Evolutionary conservation across 2,888 invertebrate genomes (phyloP).

Genomic region (Tanaodytes sp.): DNA sequence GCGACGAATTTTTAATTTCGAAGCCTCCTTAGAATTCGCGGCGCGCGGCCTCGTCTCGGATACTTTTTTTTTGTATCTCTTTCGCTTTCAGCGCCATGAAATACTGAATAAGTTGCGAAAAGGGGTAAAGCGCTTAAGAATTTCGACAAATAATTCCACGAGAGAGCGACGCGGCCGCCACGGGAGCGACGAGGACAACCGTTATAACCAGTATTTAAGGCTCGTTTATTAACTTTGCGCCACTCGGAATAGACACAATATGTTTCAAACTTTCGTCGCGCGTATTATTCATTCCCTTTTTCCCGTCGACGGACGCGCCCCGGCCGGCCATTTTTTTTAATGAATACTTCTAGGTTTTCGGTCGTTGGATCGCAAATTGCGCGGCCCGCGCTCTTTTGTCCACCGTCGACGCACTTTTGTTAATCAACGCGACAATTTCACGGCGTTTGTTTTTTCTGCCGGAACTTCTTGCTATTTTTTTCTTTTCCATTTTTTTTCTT

Average conservation of each 20-base stretch:
- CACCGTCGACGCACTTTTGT: no score
- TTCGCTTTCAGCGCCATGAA: constrained; percentile 50
- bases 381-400: no score
- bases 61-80: constrained; percentile 55
- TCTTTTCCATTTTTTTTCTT: no score
- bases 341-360: no score
- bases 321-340: no score
- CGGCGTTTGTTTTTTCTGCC: constrained; percentile 3
- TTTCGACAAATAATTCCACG: constrained; percentile 52
- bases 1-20: constrained; percentile 56
- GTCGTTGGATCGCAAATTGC: no score
- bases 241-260: constrained; percentile 40
- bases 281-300: constrained; percentile 46
- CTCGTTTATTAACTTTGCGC: constrained; percentile 44
- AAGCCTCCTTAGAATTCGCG: constrained; percentile 55
- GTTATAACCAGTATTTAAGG: constrained; percentile 47
- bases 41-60: constrained; percentile 40
- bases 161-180: constrained; percentile 23
- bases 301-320: no score
- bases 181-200: no score
- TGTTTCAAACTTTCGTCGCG: constrained; percentile 38
- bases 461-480: constrained; percentile 1
- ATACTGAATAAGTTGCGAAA: constrained; percentile 52
- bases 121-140: constrained; percentile 52
- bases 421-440: no score